Evolutionary conservation across 1,140 invertebrate species (phyloP), one percentile per base, ranked within the genome.

Genomic region (Drosophila sulfurigaster): DNA sequence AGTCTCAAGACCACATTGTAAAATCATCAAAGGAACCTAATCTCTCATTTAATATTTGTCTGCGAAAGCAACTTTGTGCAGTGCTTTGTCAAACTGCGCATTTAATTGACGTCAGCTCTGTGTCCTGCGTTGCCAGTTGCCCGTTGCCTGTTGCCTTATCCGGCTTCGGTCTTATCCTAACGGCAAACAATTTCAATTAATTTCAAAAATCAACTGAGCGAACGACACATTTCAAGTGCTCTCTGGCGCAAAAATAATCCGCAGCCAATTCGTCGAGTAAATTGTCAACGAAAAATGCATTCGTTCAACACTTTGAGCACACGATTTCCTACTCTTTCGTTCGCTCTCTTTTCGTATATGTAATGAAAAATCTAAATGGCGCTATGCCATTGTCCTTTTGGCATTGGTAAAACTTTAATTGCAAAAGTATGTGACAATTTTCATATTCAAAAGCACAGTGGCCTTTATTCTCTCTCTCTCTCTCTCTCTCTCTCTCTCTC

Each of bases 141-240:
- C 62, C 2, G 35, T 10, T 8, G 16, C 10, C 48, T 38, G 64
- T 69, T 70, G 71, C 51, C 62, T 82, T 82, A 75, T 65, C 54
- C 56, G 60, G 51, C 69, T 66, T 49, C 49, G 25, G n/a, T 11
- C 35, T 68, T 56, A 78, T 41, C 41, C 64, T n/a, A 10, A 15
- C 54, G 71, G 63, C 13, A 79, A 76, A 77, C 82, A 78, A 88
- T 87, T 87, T 88, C 82, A 87, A 87, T 87, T 87, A 87, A 88
- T 83, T 88, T 87, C 73, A 71, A 82, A 87, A 87, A 72, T 88
- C 83, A 83, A 69, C 82, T 71, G 63, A 82, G 83, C 80, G 76
- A 66, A 59, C 62, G 64, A 69, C 71, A 74, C 66, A 71, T 52
- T 80, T 78, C 65, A 76, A 79, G 73, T 62, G 70, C 54, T 28